Conservation (phyloP, 2,888 invertebrate species). For the Andricus quercusramuli region DNA sequence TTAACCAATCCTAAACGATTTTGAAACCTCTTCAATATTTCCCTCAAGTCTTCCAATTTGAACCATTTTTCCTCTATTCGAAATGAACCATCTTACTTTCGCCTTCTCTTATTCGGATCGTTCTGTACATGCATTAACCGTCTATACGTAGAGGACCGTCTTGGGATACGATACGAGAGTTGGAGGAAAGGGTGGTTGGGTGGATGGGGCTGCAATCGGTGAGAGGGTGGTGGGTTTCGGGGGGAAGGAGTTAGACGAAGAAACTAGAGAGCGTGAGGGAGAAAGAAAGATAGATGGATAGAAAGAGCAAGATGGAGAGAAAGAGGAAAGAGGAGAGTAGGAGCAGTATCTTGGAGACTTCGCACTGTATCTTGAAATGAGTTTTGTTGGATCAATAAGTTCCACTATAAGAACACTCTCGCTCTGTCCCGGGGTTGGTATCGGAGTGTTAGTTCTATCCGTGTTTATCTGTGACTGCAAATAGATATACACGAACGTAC, state of each 20-base stretch:
- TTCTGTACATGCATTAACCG: conserved; percentile 66
- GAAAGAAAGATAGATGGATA: conserved; percentile 61
- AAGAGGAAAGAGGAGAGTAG: conserved; percentile 63
- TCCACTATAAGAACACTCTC: conserved; percentile 79
- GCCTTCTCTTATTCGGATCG: conserved; percentile 59
- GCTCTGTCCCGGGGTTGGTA: conserved; percentile 72
- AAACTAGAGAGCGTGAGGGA: conserved; percentile 48
- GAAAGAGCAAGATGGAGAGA: conserved; percentile 64
- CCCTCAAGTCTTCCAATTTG: too few species aligned
- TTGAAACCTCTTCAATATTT: too few species aligned
- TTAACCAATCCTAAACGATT: too few species aligned
- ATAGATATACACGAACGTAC: conserved; percentile 76
- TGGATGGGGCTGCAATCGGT: conserved; percentile 65
- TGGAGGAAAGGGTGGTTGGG: conserved; percentile 60
- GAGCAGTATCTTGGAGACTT: conserved; percentile 79
- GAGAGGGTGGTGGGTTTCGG: conserved; percentile 61
- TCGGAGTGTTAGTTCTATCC: conserved; percentile 73
- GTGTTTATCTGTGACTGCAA: conserved; percentile 78
- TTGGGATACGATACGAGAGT: conserved; percentile 71
- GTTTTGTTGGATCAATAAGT: conserved; percentile 80
- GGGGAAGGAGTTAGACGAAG: conserved; percentile 56
- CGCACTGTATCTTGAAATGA: conserved; percentile 79
- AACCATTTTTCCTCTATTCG: background rate
- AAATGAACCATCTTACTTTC: conserved; percentile 24
- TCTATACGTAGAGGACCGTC: conserved; percentile 64